Evolutionary conservation across 1,140 invertebrate species (phyloP), one percentile per base, ranked within the genome.

Genomic region (Zaprionus davidi): DNA sequence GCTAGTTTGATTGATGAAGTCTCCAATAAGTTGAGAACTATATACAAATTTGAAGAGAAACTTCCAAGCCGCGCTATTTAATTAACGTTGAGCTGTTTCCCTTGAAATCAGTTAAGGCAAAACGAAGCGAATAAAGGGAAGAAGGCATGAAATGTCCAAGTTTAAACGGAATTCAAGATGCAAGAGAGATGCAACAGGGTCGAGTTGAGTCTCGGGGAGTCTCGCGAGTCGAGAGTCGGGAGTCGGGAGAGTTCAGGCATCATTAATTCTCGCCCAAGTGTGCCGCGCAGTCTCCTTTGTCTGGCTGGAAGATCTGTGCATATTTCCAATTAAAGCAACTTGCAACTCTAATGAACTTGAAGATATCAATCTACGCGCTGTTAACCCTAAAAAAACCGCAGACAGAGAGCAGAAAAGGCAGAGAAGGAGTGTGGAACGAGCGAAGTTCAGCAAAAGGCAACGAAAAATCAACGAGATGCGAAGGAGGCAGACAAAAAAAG

Each of bases 211-310:
- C 41, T 28, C 36, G 22, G 51, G 57, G 24, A 34, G 55, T 34
- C 12, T 5, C 24, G 2, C 22, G 15, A 41, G 38, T n/a, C 15
- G 28, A 22, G 17, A 51, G 53, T 26, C 12, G 41, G 51, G 24
- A 34, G 56, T 34, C 13, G 13, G 11, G 24, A 13, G 36, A 26
- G 22, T 65, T 70, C 81, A 81, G 78, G 87, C 87, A 91, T 91
- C 87, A 91, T 91, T 91, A 91, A 91, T 91, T 91, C 77, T 84
- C 88, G 91, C 87, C 88, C 87, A 91, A 91, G 84, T 84, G 83
- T 87, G 79, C 71, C 59, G 41, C 53, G 46, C 76, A 74, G 67
- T 51, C 46, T 51, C 20, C 46, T 51, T 51, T 51, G 46, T 51
- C 64, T 78, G 72, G 53, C 49, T 28, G 36, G 56, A 56, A 59